Evolutionary conservation across 92 coral and sea anemone species (phyloP).

Genomic region (Paragorgia papillata): DNA sequence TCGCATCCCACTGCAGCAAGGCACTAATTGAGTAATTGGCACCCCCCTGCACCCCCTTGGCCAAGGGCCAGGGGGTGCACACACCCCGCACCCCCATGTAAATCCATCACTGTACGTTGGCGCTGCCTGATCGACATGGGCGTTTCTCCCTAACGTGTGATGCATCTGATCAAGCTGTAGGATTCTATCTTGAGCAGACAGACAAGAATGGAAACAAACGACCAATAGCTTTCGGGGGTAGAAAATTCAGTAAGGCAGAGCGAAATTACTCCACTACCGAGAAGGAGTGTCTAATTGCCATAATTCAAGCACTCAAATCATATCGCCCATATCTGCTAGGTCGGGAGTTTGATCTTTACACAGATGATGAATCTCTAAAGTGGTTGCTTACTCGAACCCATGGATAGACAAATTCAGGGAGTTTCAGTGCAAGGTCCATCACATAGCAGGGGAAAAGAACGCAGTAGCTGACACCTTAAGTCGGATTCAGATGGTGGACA

Average conservation of each 20-base stretch:
- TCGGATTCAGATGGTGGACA: constrained; percentile 39
- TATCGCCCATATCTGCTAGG: constrained; percentile 54
- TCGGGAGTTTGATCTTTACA: constrained; percentile 56
- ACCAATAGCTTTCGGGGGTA: constrained; percentile 49
- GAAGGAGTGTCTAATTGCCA: constrained; percentile 58
- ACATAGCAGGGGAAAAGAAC: constrained; percentile 53
- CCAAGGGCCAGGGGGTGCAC: no score
- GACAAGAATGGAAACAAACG: constrained; percentile 38
- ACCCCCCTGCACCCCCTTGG: no score
- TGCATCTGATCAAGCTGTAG: constrained; percentile 57
- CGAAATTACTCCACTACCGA: constrained; percentile 65
- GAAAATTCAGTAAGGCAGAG: constrained; percentile 44
- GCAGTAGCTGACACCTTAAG: constrained; percentile 57
- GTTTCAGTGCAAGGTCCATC: constrained; percentile 62
- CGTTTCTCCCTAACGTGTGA: constrained; percentile 54
- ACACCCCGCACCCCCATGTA: no score
- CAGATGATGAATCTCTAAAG: constrained; percentile 52
- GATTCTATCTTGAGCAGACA: constrained; percentile 55
- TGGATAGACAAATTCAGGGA: constrained; percentile 59
- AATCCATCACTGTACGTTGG: no score
- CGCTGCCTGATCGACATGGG: constrained; percentile 48
- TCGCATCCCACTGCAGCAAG: no score
- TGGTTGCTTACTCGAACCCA: constrained; percentile 51
- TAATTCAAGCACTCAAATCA: constrained; percentile 52
- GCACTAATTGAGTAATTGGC: no score